A percentile compares a stretch with the other conserved stretches of the same genome.
Evolutionary conservation across 2,797 vertebrate species (phyloP).

Genomic region (Poecilia gillii): DNA sequence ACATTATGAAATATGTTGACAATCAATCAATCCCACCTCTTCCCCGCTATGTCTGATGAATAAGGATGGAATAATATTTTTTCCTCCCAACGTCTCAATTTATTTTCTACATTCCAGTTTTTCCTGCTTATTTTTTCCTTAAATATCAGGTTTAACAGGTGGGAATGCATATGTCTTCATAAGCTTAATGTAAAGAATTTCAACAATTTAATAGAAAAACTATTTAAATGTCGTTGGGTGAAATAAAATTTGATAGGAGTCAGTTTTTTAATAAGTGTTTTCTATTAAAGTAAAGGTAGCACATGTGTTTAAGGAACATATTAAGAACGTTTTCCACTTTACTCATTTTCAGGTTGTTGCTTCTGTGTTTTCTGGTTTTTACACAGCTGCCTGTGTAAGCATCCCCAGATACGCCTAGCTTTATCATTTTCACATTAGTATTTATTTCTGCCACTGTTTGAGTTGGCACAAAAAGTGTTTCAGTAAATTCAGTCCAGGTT

Average conservation of each 20-base stretch:
- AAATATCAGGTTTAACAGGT: not conserved
- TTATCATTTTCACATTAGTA: not conserved
- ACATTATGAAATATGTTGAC: not conserved
- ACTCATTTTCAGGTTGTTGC: not conserved
- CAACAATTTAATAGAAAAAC: not conserved
- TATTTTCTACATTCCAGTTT: not conserved
- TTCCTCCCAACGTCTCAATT: not conserved
- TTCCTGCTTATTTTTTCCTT: not conserved
- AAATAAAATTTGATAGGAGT: not conserved
- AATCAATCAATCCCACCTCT: not conserved
- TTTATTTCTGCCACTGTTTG: not conserved
- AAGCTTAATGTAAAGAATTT: not conserved
- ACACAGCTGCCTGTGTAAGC: not conserved
- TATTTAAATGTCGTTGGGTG: not conserved
- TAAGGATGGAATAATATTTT: not conserved
- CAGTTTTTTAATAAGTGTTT: no score
- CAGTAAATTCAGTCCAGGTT: not conserved
- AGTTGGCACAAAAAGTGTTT: not conserved
- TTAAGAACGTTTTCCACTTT: not conserved
- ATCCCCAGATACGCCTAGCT: not conserved
- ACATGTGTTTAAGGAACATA: not conserved
- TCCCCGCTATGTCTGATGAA: no score
- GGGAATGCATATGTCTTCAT: not conserved
- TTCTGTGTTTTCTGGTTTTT: not conserved
- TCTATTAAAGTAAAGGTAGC: not conserved